Evolutionary conservation across 2,888 invertebrate species (phyloP).

Genomic region (Laothoe populi): DNA sequence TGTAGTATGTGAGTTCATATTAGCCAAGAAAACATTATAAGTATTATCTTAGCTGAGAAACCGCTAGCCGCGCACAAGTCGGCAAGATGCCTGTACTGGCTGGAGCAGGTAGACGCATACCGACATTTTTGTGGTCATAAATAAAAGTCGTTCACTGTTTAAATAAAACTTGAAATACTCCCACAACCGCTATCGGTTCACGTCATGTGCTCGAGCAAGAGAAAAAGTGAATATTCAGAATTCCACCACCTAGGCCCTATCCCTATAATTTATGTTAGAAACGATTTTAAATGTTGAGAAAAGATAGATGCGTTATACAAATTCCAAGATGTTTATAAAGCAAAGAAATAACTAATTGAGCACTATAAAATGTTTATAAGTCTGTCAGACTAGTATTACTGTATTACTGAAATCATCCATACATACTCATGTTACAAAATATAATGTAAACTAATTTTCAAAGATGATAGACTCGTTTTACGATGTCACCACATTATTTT

Average conservation of each 20-base stretch:
- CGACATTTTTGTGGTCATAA: constrained; percentile 5
- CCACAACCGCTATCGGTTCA: neutral
- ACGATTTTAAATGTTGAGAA: neutral
- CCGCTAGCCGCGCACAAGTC: neutral
- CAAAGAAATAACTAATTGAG: neutral
- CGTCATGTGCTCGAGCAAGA: neutral
- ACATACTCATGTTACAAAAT: neutral
- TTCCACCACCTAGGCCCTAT: constrained; percentile 3
- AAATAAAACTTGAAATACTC: constrained; percentile 8
- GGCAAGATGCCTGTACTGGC: neutral
- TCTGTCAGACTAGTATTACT: neutral
- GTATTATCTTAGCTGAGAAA: neutral
- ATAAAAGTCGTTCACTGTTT: neutral
- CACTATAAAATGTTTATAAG: neutral
- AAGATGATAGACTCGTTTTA: too few species aligned
- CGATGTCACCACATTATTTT: too few species aligned
- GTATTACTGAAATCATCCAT: neutral
- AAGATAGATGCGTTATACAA: neutral
- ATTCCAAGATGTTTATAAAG: neutral
- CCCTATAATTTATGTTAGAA: neutral
- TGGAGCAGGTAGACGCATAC: constrained; percentile 25
- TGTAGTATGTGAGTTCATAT: neutral
- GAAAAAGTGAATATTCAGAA: constrained; percentile 9
- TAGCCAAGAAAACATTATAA: neutral
- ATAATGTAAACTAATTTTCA: too few species aligned